A percentile compares a stretch with the other conserved stretches of the same genome.
phyloP scores from a whole-genome alignment of 1,140 invertebrate genomes.

The Mesaphorura yosii region DNA sequence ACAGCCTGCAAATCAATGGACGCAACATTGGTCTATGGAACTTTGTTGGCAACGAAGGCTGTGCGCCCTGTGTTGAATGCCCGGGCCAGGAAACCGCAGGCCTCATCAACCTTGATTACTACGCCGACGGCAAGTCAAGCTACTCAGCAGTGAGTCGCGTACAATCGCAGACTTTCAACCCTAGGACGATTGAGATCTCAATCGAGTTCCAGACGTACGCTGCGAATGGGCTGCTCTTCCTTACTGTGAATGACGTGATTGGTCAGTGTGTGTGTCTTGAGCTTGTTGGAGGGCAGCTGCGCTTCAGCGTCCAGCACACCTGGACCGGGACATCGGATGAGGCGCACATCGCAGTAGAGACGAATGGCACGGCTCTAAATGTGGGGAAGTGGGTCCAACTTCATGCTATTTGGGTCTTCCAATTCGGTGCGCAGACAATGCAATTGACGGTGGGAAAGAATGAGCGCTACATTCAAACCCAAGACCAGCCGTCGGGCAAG shows the following conservation, averaged over 20 bases:
- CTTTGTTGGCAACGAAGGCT: constrained; percentile 57
- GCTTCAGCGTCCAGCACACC: constrained; percentile 60
- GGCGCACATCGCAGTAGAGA: constrained; percentile 15
- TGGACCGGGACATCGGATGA: constrained; percentile 48
- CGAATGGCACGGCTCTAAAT: constrained; percentile 55
- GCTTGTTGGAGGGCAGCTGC: constrained; percentile 58
- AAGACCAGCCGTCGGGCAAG: too few species aligned
- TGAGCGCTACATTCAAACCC: too few species aligned
- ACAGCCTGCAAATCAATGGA: constrained; percentile 63
- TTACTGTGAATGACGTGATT: constrained; percentile 59
- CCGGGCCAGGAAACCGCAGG: neutral
- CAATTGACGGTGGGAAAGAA: constrained; percentile 23
- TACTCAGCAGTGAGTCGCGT: constrained; percentile 42
- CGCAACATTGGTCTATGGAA: constrained; percentile 77
- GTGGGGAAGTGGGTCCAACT: constrained; percentile 66
- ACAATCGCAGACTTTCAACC: constrained; percentile 61
- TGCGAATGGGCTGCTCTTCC: constrained; percentile 73
- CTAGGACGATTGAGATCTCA: constrained; percentile 60
- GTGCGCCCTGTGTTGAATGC: constrained; percentile 60
- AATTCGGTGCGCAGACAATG: constrained; percentile 29
- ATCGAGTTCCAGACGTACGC: constrained; percentile 76
- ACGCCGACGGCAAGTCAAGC: constrained; percentile 42
- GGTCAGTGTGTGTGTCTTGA: constrained; percentile 65
- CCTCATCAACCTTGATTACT: constrained; percentile 18
- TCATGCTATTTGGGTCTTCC: constrained; percentile 44